These are phyloP conservation scores for Mactra quadrangularis DNA, from an alignment of 1,140 invertebrate genomes.

Conservation along the genomic window DNA sequence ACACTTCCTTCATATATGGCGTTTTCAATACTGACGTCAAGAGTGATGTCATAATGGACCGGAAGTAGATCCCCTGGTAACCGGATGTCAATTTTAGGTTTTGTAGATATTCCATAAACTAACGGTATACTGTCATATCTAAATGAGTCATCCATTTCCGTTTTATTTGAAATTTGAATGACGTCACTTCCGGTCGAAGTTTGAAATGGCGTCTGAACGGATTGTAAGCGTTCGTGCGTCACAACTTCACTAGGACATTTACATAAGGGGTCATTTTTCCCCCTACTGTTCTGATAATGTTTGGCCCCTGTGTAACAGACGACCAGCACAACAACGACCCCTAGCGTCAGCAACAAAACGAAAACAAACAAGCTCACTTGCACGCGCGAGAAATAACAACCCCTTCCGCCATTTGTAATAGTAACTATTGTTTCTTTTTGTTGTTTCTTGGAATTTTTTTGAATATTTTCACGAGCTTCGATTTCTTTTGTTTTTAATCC, in stretches of 20 bases:
- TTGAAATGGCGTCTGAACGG: background rate
- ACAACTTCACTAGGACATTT: background rate
- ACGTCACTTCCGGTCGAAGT: background rate
- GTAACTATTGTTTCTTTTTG: slow-evolving; percentile 44
- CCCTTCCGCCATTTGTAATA: slow-evolving; percentile 21
- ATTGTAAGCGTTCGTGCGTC: background rate
- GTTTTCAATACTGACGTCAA: slow-evolving; percentile 64
- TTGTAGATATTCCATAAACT: background rate
- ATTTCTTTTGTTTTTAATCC: slow-evolving; percentile 26
- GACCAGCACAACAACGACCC: slow-evolving; percentile 10
- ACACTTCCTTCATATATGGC: slow-evolving; percentile 68
- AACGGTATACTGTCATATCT: background rate
- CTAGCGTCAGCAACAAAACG: slow-evolving; percentile 1
- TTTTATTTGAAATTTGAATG: background rate
- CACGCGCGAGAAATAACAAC: slow-evolving; percentile 27
- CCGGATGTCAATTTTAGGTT: slow-evolving; percentile 62
- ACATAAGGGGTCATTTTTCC: background rate
- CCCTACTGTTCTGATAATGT: background rate
- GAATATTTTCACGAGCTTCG: background rate
- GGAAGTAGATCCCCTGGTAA: slow-evolving; percentile 71
- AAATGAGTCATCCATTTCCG: background rate
- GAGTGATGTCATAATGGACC: slow-evolving; percentile 66
- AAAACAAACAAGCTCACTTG: slow-evolving; percentile 31
- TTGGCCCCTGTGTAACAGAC: slow-evolving; percentile 1
- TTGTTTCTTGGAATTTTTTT: slow-evolving; percentile 10